Percentiles rank a stretch among this genome's conserved stretches.
phyloP scores from a whole-genome alignment of 2,113 vertebrate species.

The Trochalopteron elliotii region DNA sequence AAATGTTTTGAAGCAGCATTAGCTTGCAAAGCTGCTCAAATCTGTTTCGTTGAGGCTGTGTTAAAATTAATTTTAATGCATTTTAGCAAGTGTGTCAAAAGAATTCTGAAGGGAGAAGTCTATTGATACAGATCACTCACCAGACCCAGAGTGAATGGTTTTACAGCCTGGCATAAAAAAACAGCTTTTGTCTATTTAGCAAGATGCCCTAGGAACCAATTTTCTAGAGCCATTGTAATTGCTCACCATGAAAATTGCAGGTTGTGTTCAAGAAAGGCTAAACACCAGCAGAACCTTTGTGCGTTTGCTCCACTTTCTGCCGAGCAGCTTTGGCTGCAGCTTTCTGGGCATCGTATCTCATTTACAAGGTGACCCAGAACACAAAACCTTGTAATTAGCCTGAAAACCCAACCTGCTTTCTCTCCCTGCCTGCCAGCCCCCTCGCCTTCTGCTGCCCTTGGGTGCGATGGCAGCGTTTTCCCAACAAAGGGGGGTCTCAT shows the following conservation, averaged over 20 bases:
- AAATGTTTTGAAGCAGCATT: not conserved
- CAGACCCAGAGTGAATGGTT: not conserved
- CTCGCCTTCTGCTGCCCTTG: slow-evolving; percentile 50
- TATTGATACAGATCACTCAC: not conserved
- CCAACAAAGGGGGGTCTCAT: slow-evolving; percentile 54
- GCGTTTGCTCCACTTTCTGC: not conserved
- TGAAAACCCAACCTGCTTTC: slow-evolving; percentile 43
- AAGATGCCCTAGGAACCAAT: not conserved
- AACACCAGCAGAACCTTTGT: not conserved
- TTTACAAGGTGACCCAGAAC: slow-evolving; percentile 67
- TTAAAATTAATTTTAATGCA: not conserved
- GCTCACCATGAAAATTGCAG: not conserved
- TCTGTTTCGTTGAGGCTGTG: not conserved
- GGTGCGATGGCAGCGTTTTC: slow-evolving; percentile 54
- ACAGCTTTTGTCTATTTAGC: slow-evolving; percentile 12
- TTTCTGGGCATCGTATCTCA: slow-evolving; percentile 47
- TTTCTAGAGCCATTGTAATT: not conserved
- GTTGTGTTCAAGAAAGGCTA: not conserved
- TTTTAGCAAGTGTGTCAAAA: slow-evolving; percentile 18
- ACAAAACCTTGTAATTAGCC: slow-evolving; percentile 70
- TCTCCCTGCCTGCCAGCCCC: slow-evolving; percentile 45
- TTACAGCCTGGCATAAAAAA: not conserved
- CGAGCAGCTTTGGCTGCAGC: not conserved
- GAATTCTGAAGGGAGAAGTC: not conserved
- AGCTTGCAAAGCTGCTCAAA: not conserved